These are phyloP conservation scores for Sinhomidia bicolor DNA, from an alignment of 2,888 invertebrate species.

Conservation along the genomic window DNA sequence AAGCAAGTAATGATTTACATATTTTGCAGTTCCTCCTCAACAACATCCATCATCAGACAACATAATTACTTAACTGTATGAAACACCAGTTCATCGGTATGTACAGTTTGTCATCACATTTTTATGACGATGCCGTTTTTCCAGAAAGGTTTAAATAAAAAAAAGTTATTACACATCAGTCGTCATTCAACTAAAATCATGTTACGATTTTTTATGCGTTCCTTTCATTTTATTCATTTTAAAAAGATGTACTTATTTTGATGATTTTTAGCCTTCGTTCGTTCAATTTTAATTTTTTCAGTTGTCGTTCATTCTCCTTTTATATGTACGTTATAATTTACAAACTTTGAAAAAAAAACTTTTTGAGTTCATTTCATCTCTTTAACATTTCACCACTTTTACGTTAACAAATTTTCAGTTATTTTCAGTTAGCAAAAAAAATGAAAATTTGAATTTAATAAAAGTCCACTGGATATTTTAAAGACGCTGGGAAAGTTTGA, in stretches of 20 bases:
- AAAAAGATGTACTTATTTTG: neutral
- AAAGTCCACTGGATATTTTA: neutral
- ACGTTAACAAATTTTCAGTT: neutral
- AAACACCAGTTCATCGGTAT: conserved; percentile 22
- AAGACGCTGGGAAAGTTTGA: neutral
- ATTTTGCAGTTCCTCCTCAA: conserved; percentile 57
- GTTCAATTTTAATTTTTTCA: neutral
- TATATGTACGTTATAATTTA: neutral
- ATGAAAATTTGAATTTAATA: neutral
- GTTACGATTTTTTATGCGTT: neutral
- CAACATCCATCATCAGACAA: conserved; percentile 46
- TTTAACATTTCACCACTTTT: neutral
- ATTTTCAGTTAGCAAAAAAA: conserved; percentile 23
- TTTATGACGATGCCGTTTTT: conserved; percentile 37
- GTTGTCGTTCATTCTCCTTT: neutral
- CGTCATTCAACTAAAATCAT: neutral
- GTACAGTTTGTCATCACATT: conserved; percentile 43
- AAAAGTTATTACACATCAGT: neutral
- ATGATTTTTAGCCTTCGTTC: neutral
- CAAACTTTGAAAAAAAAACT: neutral
- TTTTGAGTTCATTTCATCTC: neutral
- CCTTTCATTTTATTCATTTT: neutral
- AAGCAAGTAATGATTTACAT: conserved; percentile 35
- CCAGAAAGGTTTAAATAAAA: conserved; percentile 45
- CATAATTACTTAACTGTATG: neutral